These are phyloP conservation scores for Tauraco erythrolophus DNA, from an alignment of 2,113 vertebrate genomes.

Conservation along the genomic window DNA sequence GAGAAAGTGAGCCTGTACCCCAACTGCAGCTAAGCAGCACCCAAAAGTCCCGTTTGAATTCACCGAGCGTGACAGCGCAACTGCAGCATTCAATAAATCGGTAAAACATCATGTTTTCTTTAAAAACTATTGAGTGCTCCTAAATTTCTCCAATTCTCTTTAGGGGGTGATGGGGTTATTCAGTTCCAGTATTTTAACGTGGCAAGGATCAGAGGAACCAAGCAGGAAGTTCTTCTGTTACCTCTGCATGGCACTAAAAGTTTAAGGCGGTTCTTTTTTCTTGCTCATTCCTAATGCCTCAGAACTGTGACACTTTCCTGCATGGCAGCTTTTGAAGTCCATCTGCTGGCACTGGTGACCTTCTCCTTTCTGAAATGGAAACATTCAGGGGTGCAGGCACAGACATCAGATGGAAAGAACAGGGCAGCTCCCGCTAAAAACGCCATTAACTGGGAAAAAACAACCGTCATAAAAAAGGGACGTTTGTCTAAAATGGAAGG, in stretches of 20 bases:
- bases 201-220: background rate
- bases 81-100: background rate
- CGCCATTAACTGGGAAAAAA: background rate
- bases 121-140: background rate
- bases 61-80: rapidly evolving
- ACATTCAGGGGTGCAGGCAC: background rate
- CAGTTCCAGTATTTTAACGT: background rate
- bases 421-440: background rate
- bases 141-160: background rate
- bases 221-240: background rate
- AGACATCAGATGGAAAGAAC: background rate
- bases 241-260: background rate
- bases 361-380: background rate
- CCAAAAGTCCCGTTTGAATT: background rate
- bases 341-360: background rate
- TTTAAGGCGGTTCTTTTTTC: background rate
- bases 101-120: background rate
- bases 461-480: rapidly evolving
- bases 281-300: background rate
- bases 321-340: background rate
- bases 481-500: background rate
- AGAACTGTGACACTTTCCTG: background rate
- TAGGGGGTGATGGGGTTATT: background rate
- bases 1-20: background rate
- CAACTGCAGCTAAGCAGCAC: background rate